phyloP scores from a whole-genome alignment of 1,140 invertebrate genomes.

The Phthorimaea operculella region DNA sequence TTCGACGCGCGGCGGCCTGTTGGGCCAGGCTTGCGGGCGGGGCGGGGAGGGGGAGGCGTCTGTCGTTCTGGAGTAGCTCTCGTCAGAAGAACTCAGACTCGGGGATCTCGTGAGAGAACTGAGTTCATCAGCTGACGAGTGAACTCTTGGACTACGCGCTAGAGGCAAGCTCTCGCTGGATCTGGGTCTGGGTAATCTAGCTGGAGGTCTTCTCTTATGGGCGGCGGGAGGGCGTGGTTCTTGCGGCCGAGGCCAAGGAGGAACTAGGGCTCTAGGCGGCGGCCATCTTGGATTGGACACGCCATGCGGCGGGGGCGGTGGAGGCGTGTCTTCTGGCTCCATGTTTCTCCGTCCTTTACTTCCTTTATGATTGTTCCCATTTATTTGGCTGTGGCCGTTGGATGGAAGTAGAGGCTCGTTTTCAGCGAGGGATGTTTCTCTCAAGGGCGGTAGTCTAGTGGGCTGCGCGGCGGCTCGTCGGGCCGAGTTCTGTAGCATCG shows the following conservation, averaged over 20 bases:
- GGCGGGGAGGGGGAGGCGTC: slow-evolving; percentile 69
- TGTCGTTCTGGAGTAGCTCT: slow-evolving; percentile 81
- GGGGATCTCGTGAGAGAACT: slow-evolving; percentile 82
- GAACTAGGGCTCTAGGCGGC: slow-evolving; percentile 60
- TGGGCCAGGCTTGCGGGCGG: slow-evolving; percentile 70
- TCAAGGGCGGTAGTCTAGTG: slow-evolving; percentile 51
- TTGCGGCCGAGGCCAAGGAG: slow-evolving; percentile 69
- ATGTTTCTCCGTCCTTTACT: slow-evolving; percentile 57
- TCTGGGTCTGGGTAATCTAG: slow-evolving; percentile 67
- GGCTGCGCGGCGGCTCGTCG: slow-evolving; percentile 50
- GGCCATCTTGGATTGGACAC: slow-evolving; percentile 54
- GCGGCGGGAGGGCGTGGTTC: slow-evolving; percentile 44
- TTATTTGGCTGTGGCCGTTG: slow-evolving; percentile 59
- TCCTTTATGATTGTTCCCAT: slow-evolving; percentile 65
- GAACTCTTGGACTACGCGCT: slow-evolving; percentile 69
- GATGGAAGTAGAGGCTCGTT: slow-evolving; percentile 75
- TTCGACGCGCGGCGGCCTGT: slow-evolving; percentile 49
- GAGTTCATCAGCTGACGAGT: slow-evolving; percentile 83
- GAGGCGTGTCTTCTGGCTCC: slow-evolving; percentile 47
- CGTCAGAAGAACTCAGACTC: slow-evolving; percentile 82
- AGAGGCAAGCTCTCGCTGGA: slow-evolving; percentile 74
- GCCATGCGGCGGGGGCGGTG: slow-evolving; percentile 69
- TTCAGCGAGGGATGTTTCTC: slow-evolving; percentile 69
- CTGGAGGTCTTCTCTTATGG: slow-evolving; percentile 51
- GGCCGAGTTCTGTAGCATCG: slow-evolving; percentile 72